Percentiles rank a stretch among this genome's conserved stretches.
phyloP scores from a whole-genome alignment of 2,797 vertebrate genomes.

The Acrossocheilus wenchowensis region DNA sequence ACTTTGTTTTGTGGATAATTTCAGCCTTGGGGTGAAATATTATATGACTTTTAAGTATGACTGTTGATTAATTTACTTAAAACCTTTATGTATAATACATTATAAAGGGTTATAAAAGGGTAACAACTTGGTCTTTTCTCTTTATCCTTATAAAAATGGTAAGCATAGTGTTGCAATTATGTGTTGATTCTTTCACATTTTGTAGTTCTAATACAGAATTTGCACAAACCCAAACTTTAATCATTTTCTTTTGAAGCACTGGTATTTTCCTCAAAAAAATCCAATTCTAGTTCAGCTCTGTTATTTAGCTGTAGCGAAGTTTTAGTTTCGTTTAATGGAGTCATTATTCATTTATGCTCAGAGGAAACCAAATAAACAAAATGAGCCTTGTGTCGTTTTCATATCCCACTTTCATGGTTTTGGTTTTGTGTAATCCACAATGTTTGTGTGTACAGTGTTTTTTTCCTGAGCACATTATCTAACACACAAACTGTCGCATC shows the following conservation, averaged over 20 bases:
- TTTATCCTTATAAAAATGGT: background rate
- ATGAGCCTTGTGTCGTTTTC: background rate
- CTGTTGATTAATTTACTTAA: background rate
- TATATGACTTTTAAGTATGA: background rate
- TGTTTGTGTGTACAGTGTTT: slow-evolving; percentile 7
- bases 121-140: background rate
- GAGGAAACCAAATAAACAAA: slow-evolving; percentile 18
- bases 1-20: background rate
- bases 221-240: background rate
- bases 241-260: background rate
- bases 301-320: background rate
- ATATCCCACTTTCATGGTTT: background rate
- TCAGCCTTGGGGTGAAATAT: background rate
- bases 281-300: background rate
- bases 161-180: background rate
- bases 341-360: background rate
- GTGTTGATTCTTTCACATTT: background rate
- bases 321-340: slow-evolving; percentile 7
- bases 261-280: background rate
- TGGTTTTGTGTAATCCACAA: background rate
- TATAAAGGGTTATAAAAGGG: background rate
- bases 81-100: no score
- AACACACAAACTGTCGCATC: slow-evolving; percentile 1
- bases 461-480: background rate
- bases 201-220: background rate